phyloP scores from a whole-genome alignment of 2,113 vertebrate genomes.

The Dunckerocampus dactyliophorus region DNA sequence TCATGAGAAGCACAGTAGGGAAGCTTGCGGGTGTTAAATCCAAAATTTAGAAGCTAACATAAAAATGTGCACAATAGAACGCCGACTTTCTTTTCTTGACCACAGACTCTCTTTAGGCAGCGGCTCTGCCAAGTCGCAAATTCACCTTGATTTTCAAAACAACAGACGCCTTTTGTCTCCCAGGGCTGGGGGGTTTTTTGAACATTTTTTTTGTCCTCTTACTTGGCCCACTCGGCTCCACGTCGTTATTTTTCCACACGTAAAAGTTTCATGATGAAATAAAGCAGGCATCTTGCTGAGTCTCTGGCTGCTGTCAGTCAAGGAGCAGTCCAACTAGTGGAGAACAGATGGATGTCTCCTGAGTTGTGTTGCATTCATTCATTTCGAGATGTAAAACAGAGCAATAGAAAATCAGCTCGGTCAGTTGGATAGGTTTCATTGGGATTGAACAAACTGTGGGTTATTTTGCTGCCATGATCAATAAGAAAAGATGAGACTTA shows the following conservation, averaged over 20 bases:
- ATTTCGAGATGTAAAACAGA: conserved; percentile 1
- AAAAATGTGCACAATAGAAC: conserved; percentile 48
- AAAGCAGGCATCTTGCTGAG: conserved; percentile 43
- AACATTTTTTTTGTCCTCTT: conserved; percentile 16
- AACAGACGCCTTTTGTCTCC: conserved; percentile 72
- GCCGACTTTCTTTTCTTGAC: conserved; percentile 46
- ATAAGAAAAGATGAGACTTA: too few relatives aligned
- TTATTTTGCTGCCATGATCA: too few relatives aligned
- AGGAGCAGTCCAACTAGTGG: conserved; percentile 28
- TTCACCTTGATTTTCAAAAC: conserved; percentile 61
- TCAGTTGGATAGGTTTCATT: background rate
- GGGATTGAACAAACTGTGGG: background rate
- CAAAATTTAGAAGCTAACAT: conserved; percentile 37
- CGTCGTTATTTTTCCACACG: conserved; percentile 64
- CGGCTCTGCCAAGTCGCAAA: conserved; percentile 61
- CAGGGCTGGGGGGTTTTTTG: conserved; percentile 11
- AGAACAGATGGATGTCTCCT: background rate
- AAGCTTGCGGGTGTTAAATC: conserved; percentile 25
- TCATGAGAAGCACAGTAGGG: conserved; percentile 3
- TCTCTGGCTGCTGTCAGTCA: conserved; percentile 47
- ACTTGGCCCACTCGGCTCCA: conserved; percentile 49
- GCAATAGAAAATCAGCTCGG: background rate
- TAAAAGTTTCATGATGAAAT: conserved; percentile 70
- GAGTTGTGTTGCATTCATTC: background rate
- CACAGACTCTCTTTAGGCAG: conserved; percentile 44